These are phyloP conservation scores for Smittia aterrima DNA, from an alignment of 2,888 invertebrate species.

Conservation along the genomic window DNA sequence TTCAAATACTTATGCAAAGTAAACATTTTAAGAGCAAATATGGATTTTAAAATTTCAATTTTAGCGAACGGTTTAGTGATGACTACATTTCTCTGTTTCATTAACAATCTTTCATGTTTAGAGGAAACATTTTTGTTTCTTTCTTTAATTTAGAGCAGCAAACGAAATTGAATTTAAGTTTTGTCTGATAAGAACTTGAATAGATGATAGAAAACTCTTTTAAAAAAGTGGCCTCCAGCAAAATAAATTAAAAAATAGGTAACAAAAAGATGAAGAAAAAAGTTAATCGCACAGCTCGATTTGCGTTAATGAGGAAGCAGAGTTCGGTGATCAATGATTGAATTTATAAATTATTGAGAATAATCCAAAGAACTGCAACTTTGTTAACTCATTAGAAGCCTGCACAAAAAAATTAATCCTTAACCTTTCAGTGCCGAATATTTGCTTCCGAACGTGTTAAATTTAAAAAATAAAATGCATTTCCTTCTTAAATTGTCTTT, in stretches of 20 bases:
- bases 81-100: not conserved
- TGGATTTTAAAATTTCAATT: constrained; percentile 13
- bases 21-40: constrained; percentile 18
- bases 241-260: constrained; percentile 28
- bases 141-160: no score
- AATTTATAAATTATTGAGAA: no score
- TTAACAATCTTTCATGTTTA: not conserved
- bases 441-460: constrained; percentile 33
- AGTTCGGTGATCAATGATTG: no score
- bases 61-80: not conserved
- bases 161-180: no score
- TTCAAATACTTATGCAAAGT: no score
- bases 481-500: not conserved
- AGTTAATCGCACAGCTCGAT: no score
- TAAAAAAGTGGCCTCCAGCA: constrained; percentile 37
- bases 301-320: no score
- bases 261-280: constrained; percentile 14
- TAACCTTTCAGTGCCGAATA: constrained; percentile 41
- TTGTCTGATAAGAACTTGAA: not conserved
- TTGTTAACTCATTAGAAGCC: not conserved
- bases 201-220: constrained; percentile 12
- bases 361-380: no score
- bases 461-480: constrained; percentile 4
- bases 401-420: constrained; percentile 13
- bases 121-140: no score